Evolutionary conservation across 2,797 vertebrate species (phyloP), one percentile per base, ranked within the genome.

Genomic region (Chaenodraco wilsoni): DNA sequence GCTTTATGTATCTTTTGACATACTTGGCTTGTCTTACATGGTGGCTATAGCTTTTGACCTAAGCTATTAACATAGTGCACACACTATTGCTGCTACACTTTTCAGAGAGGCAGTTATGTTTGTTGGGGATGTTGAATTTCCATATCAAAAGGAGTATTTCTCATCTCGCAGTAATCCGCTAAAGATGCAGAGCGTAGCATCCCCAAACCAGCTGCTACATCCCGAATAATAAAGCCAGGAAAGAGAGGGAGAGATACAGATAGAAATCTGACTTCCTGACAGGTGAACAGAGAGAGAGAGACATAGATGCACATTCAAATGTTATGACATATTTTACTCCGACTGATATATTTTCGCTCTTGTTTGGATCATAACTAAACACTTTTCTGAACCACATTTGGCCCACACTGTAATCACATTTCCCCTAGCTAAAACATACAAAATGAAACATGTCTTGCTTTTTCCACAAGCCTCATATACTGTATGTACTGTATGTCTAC

Each of bases 81-180:
- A 69, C 54, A 50, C 55, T 45, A 60, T 64, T 62, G 23, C 58
- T 43, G 69, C 49, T 69, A n/a, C 15, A 40, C n/a, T 60, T 66
- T 67, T 21, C 27, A 37, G 33, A 54, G 33, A 40, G 9, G 23
- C 64, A 62, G 73, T 76, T 74, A 58, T 65, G 61, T 67, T 76
- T 70, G 59, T 65, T 61, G 51, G 31, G 45, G 65, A 67, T 56
- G 70, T 33, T 59, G 23, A 33, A 83, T 84, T 88, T 86, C 75
- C 79, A 82, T 81, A 70, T 80, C 61, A 83, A 87, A 81, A 71
- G 72, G 33, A 67, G 55, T 43, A 44, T 78, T 83, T 69, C 66
- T 74, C 68, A 61, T 33, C 45, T 68, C 3, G 61, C 59, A 72
- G 41, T 81, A 82, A 86, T 86, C 81, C 41, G 13, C 54, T 57